phyloP scores from a whole-genome alignment of 1,140 invertebrate genomes.

The Lineus longissimus region DNA sequence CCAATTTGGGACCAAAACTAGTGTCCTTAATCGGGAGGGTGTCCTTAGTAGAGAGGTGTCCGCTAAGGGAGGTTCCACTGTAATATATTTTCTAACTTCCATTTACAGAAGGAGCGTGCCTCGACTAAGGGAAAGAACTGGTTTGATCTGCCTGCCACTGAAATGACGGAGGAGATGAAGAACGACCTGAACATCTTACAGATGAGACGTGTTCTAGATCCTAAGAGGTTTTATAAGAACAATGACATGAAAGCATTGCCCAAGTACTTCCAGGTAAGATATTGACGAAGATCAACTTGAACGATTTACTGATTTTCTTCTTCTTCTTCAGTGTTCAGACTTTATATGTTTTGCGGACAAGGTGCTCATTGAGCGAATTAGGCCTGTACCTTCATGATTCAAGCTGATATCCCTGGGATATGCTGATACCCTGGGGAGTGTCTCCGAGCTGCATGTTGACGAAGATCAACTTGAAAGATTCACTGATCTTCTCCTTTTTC shows the following conservation, averaged over 20 bases:
- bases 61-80: too few relatives aligned
- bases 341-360: too few relatives aligned
- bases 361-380: too few relatives aligned
- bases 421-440: too few relatives aligned
- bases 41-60: too few relatives aligned
- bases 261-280: conserved; percentile 82
- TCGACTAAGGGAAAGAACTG: conserved; percentile 81
- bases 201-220: conserved; percentile 88
- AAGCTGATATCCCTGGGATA: too few relatives aligned
- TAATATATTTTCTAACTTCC: not conserved
- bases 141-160: conserved; percentile 82
- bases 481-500: too few relatives aligned
- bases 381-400: too few relatives aligned
- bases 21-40: too few relatives aligned
- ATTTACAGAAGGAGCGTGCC: conserved; percentile 55
- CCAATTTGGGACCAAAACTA: too few relatives aligned
- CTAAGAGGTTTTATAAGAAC: conserved; percentile 90
- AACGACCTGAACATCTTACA: conserved; percentile 79
- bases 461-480: not conserved
- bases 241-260: conserved; percentile 80
- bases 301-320: not conserved
- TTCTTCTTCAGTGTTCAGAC: too few relatives aligned
- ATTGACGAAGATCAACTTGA: not conserved
- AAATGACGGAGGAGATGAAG: conserved; percentile 81
- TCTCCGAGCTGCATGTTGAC: conserved; percentile 68